phyloP scores from a whole-genome alignment of 2,113 vertebrate genomes.

The Mesitornis unicolor region DNA sequence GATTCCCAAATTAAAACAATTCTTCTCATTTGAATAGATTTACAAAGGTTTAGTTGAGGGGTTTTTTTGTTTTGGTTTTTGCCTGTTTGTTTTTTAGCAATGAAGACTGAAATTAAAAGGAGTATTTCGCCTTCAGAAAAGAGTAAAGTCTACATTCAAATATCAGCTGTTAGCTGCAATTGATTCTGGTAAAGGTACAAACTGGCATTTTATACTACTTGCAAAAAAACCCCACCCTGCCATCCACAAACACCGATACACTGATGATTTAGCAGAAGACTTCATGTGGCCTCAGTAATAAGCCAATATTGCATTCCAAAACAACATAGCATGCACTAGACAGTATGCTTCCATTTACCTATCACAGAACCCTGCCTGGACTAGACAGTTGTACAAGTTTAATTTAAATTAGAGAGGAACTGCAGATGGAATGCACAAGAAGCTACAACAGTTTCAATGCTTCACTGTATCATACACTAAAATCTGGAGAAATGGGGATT shows the following conservation, averaged over 20 bases:
- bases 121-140: background rate
- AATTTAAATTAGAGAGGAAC: background rate
- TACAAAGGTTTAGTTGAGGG: background rate
- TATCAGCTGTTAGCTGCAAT: background rate
- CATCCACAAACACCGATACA: background rate
- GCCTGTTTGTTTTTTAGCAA: background rate
- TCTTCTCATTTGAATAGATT: background rate
- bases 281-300: background rate
- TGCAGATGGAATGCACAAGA: background rate
- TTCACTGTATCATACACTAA: background rate
- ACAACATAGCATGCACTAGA: fast-evolving
- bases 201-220: background rate
- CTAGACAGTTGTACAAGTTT: background rate
- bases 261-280: background rate
- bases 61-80: background rate
- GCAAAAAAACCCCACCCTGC: fast-evolving
- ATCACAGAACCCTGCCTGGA: background rate
- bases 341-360: background rate
- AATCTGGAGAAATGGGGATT: background rate
- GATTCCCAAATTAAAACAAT: background rate
- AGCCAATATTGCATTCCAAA: background rate
- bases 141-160: background rate
- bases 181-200: background rate
- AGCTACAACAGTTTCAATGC: background rate
- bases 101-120: background rate